Conservation (phyloP, 2,797 vertebrate species). For the Iguana delicatissima region DNA sequence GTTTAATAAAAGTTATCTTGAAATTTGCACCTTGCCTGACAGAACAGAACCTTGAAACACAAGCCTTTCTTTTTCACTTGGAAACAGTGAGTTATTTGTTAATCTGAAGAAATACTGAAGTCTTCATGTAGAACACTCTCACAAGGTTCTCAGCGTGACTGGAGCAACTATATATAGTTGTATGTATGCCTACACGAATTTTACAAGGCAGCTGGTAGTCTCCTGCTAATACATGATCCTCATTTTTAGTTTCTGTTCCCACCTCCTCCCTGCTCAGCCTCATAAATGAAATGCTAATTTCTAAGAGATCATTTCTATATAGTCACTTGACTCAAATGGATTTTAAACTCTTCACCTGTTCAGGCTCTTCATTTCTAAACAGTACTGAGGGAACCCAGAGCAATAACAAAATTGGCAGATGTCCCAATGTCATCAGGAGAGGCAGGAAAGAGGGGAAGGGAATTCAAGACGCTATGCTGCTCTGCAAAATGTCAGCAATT, state of each 20-base stretch:
- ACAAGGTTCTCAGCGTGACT: neutral
- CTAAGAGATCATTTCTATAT: constrained; percentile 38
- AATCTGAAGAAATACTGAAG: constrained; percentile 32
- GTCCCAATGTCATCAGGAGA: constrained; percentile 55
- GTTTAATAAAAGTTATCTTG: constrained; percentile 55
- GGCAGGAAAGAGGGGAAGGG: constrained; percentile 1
- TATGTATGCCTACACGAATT: constrained; percentile 4
- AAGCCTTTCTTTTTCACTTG: constrained; percentile 38
- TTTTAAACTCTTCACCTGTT: constrained; percentile 62
- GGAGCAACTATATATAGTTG: constrained; percentile 40
- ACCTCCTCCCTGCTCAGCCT: neutral
- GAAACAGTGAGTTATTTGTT: constrained; percentile 51
- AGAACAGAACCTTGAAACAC: neutral
- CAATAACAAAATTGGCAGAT: constrained; percentile 66
- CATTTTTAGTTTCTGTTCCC: neutral
- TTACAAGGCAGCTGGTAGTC: constrained; percentile 31
- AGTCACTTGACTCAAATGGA: constrained; percentile 50
- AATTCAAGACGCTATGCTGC: constrained; percentile 49
- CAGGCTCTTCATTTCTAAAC: constrained; percentile 57
- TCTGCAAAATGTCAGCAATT: constrained; percentile 71
- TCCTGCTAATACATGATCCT: constrained; percentile 25
- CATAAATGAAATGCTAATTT: constrained; percentile 59
- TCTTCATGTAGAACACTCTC: neutral
- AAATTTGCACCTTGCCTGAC: constrained; percentile 50
- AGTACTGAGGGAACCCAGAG: constrained; percentile 42